Base-by-base conservation (phyloP, 2,797 vertebrate species). In the Rhodeus uyekii region DNA sequence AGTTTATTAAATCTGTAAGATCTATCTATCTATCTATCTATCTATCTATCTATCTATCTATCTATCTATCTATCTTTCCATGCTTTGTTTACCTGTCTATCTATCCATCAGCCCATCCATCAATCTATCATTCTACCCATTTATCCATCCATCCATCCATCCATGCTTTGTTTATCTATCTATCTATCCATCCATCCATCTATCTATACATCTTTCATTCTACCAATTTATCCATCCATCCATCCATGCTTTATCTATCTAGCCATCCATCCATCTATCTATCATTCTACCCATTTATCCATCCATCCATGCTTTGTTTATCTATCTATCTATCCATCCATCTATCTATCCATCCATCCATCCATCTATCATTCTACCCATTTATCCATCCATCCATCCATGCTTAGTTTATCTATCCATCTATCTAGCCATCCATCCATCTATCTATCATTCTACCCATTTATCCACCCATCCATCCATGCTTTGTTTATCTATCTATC, bases 391-490 rank as follows among this genome's bases (percentile, higher is more conserved):
- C 5, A 48, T 48, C 18, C n/a, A n/a, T n/a, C n/a, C n/a, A n/a
- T n/a, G n/a, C n/a, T n/a, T n/a, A n/a, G n/a, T n/a, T n/a, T 0
- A 5, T 55, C 9, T 4, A 12, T 12, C 8, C 0, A 10, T n/a
- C 22, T 55, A 24, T 24, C 3, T 0, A 12, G n/a, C 53, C 1
- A 19, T 64, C 63, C 1, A 38, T 22, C 18, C 0, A 64, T 12
- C 63, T 10, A 27, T 60, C 55, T 4, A 1, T 16, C 42, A n/a
- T 1, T 44, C 42, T 1, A 60, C 9, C 22, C 22, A 63, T 18
- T 29, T 1, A 29, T 32, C 29, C 1, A 24, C n/a, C n/a, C n/a
- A n/a, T n/a, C n/a, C n/a, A n/a, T n/a, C n/a, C n/a, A n/a, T n/a
- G n/a, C n/a, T n/a, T n/a, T n/a, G n/a, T n/a, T n/a, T 7, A 63